phyloP scores from a whole-genome alignment of 1,140 invertebrate genomes.

The Drosophila nebulosa region DNA sequence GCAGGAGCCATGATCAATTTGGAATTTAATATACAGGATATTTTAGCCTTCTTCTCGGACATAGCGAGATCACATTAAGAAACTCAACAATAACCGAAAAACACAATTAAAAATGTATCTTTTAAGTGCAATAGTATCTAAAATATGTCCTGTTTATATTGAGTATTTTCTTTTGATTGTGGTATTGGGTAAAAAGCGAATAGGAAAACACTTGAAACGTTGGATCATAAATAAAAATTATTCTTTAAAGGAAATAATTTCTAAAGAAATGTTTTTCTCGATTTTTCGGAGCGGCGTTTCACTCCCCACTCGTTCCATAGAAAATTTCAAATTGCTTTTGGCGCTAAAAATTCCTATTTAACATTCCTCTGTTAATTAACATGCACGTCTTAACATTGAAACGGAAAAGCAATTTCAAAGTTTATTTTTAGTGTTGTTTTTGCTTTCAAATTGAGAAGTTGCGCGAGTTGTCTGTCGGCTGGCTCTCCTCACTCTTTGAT shows the following conservation, averaged over 20 bases:
- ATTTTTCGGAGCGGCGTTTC: no score
- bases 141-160: constrained; percentile 36
- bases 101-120: not conserved
- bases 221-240: no score
- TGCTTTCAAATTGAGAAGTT: constrained; percentile 46
- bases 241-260: no score
- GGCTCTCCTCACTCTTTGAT: constrained; percentile 2
- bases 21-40: constrained; percentile 98
- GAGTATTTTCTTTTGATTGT: constrained; percentile 1
- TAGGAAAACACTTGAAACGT: no score
- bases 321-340: no score
- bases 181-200: no score
- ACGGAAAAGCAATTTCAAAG: no score
- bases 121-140: constrained; percentile 78
- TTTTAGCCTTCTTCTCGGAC: constrained; percentile 98
- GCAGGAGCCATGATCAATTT: constrained; percentile 96
- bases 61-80: constrained; percentile 94
- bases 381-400: no score
- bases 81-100: not conserved
- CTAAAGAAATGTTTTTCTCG: no score
- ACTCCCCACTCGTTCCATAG: no score
- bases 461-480: constrained; percentile 37
- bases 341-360: no score
- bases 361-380: no score
- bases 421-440: not conserved